Base-by-base conservation (phyloP, 2,113 vertebrate species). In the Meriones unguiculatus region DNA sequence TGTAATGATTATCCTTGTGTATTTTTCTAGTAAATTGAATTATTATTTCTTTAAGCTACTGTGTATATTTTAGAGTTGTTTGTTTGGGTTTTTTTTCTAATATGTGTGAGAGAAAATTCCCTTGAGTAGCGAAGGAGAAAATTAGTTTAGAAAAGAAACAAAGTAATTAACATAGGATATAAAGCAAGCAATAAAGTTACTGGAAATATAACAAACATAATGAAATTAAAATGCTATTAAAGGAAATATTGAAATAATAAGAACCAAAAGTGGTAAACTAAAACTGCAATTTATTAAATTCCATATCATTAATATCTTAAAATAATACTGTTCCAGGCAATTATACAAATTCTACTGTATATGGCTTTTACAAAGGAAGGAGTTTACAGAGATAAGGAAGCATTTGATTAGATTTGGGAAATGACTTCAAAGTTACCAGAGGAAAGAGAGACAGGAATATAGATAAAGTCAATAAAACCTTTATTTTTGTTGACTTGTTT, bases 71-170 rank as follows among this genome's bases (percentile, higher is more conserved):
- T 81, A 59, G 52, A 90, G 1, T 24, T 89, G 46, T 94, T 95
- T 46, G 46, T 46, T 46, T 46, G 46, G 24, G 2, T 46, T 96
- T 97, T 96, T 52, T 6, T 89, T 54, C 11, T 82, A 86, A 20
- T 90, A 1, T 90, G 13, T 95, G 62, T 70, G 67, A 91, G 22
- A 94, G 25, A 90, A 96, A 96, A 92, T 92, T 89, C 77, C 81
- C 95, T 93, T 96, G 96, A 96, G 95, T 97, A 95, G 69, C 67
- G 94, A 96, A 96, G 94, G 69, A 93, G 90, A 98, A 98, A 97
- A 97, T 96, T 95, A 95, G 67, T 95, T 97, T 95, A 95, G 86
- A 95, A 97, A 32, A 94, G 64, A 96, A 97, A 90, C 85, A 92
- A 97, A 96, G 77, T 97, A 97, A 97, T 97, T 97, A 96, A 97